Evolutionary conservation across 2,888 invertebrate genomes (phyloP), one percentile per base, ranked within the genome.

Genomic region (Auanema freiburgensis): DNA sequence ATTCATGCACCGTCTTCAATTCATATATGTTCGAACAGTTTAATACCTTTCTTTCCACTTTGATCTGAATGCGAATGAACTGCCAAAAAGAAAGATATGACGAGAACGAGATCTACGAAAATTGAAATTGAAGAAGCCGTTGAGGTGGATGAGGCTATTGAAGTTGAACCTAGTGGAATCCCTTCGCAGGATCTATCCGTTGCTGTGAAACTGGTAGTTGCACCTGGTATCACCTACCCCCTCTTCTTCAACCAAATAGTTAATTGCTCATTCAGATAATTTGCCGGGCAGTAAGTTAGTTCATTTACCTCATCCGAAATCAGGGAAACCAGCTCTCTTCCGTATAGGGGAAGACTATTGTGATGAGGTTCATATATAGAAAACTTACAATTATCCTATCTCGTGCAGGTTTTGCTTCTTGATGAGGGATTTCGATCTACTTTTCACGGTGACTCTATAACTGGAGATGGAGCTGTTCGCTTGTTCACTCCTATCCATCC

Each of bases 391-490:
- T 8, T 8, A 42, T n/a, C 49, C 8, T 21, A 5, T 11, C 55
- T 44, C 21, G 11, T 57, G 40, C 58, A 77, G 71, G 51, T 78
- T 18, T 24, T 78, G 44, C 59, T 59, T 11, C 40, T 75, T 23
- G 72, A 69, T 23, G 71, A 75, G 21, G 72, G 71, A 24, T 59
- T 67, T 18, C 73, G 78, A 6, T 75, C 73, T 24, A 72, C 71
- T 52, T 77, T 78, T 62, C 71, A 65, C 58, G 79, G 78, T 4
- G 74, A 79, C n/a, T 59, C 66, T 16, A 66, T 78, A 23, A 63
- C 78, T 14, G 61, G 64, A 18, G 72, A 79, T 56, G 79, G 78
- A 14, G 49, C 64, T 5, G 40, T 76, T 12, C 53, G 68, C 24
- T 18, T 76, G 1, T 64, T 71, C 46, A 55, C 71, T 1, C 76